Percentiles rank a stretch among this genome's conserved stretches.
These are phyloP conservation scores for Sphyrna mokarran DNA, from an alignment of 2,113 vertebrate genomes.

Conservation along the genomic window DNA sequence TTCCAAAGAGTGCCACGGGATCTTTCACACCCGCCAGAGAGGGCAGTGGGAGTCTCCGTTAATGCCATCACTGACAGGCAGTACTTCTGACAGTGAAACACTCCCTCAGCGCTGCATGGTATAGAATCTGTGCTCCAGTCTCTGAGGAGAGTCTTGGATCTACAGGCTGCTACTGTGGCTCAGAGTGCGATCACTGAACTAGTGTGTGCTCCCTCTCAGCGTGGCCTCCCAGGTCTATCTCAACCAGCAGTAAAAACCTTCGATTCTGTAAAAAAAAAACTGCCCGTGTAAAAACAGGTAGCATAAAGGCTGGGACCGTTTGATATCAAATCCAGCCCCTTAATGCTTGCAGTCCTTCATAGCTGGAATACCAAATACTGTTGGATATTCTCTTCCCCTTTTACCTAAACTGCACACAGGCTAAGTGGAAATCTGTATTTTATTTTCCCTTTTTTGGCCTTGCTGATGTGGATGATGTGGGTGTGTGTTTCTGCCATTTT, in stretches of 20 bases:
- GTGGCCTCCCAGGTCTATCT: neutral
- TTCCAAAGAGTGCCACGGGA: neutral
- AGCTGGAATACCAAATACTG: conserved; percentile 8
- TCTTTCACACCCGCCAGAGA: neutral
- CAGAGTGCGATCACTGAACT: neutral
- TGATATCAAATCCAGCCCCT: neutral
- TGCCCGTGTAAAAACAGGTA: neutral
- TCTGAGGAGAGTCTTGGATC: neutral
- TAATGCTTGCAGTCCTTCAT: neutral
- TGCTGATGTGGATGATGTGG: neutral
- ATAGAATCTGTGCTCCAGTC: neutral
- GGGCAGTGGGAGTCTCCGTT: neutral
- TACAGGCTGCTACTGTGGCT: too few species aligned
- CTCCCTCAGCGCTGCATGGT: neutral
- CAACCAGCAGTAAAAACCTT: neutral
- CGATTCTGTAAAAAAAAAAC: neutral
- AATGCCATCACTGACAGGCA: neutral
- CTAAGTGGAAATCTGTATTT: neutral
- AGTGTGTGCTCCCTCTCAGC: neutral
- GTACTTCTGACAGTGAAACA: neutral
- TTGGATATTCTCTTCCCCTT: neutral
- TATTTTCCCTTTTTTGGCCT: neutral
- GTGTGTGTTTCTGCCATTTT: neutral
- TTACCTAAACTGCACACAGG: neutral
- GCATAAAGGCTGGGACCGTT: too few species aligned